A percentile compares a stretch with the other conserved stretches of the same genome.
Evolutionary conservation across 2,888 invertebrate species (phyloP).

Genomic region (Malthinus flaveolus): DNA sequence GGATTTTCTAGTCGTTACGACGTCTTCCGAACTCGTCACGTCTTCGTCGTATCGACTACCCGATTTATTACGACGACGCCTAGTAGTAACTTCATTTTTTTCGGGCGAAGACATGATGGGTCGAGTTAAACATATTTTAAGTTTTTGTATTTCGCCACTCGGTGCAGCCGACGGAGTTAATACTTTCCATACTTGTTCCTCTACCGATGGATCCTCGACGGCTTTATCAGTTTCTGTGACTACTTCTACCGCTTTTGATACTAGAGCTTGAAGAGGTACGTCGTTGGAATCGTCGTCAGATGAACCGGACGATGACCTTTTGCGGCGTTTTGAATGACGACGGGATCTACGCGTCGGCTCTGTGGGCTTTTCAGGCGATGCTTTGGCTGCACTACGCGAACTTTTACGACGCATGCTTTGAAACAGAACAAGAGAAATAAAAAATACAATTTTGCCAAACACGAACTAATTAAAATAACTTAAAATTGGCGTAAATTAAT

Average conservation of each 20-base stretch:
- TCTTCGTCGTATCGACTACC: slow-evolving; percentile 59
- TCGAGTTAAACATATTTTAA: slow-evolving; percentile 66
- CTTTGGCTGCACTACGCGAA: slow-evolving; percentile 68
- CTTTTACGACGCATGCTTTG: slow-evolving; percentile 73
- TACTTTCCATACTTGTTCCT: slow-evolving; percentile 60
- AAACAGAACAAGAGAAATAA: slow-evolving; percentile 9
- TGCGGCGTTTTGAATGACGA: slow-evolving; percentile 54
- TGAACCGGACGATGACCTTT: slow-evolving; percentile 53
- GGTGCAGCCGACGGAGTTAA: slow-evolving; percentile 56
- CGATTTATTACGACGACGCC: slow-evolving; percentile 59
- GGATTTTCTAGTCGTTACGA: slow-evolving; percentile 53
- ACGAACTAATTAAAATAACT: background rate
- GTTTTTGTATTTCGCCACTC: slow-evolving; percentile 65
- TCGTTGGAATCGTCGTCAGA: slow-evolving; percentile 42
- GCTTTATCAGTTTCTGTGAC: background rate
- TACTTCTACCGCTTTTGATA: slow-evolving; percentile 8
- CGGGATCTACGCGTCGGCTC: slow-evolving; percentile 51
- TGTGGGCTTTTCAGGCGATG: slow-evolving; percentile 65
- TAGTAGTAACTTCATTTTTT: slow-evolving; percentile 57
- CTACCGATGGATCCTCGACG: slow-evolving; percentile 43
- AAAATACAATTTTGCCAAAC: background rate
- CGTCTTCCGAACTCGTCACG: slow-evolving; percentile 56
- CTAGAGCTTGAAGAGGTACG: slow-evolving; percentile 29
- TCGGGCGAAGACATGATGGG: slow-evolving; percentile 60
- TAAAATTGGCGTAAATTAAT: background rate